Evolutionary conservation across 2,797 vertebrate species (phyloP), one percentile per base, ranked within the genome.

Genomic region (Pseudopleuronectes americanus): DNA sequence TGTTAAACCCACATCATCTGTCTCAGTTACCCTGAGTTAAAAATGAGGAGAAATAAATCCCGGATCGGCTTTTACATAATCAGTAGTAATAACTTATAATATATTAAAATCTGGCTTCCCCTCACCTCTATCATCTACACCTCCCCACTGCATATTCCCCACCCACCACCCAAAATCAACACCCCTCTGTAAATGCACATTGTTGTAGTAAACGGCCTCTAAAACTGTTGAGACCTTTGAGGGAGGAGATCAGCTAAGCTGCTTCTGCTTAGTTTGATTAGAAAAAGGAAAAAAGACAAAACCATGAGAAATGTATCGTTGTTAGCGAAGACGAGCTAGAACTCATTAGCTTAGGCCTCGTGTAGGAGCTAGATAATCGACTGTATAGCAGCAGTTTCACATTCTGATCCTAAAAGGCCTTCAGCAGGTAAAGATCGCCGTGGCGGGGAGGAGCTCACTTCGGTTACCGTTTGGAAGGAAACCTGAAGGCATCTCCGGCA

Each of bases 21-120:
- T 89, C 92, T 95, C 94, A 94, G 93, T 90, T 86, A 92, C 93
- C 92, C 93, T 94, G 93, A 94, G 93, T 93, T 93, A 74, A 88
- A 91, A 91, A 90, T 80, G 77, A 93, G 86, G 84, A 89, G 82
- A 82, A 84, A 84, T 70, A 26, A 93, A 89, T 90, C 71, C 89
- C 70, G 68, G 83, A 92, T 85, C 91, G 92, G 92, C 85, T 93
- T 92, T 90, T 79, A 88, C 69, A 80, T 87, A 73, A 83, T 89
- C 79, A 84, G 87, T 87, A 83, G 85, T 78, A 92, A 93, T 90
- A 89, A 93, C 90, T 93, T 92, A 90, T 81, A 93, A 92, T 92
- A 93, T 92, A 93, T 93, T 92, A 94, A 92, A 92, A 92, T 92
- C 77, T 90, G 65, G 78, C 75, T 89, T 72, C 81, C 60, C 80